A percentile compares a stretch with the other conserved stretches of the same genome.
Conservation (phyloP, 2,113 vertebrate species). For the Tautogolabrus adspersus region DNA sequence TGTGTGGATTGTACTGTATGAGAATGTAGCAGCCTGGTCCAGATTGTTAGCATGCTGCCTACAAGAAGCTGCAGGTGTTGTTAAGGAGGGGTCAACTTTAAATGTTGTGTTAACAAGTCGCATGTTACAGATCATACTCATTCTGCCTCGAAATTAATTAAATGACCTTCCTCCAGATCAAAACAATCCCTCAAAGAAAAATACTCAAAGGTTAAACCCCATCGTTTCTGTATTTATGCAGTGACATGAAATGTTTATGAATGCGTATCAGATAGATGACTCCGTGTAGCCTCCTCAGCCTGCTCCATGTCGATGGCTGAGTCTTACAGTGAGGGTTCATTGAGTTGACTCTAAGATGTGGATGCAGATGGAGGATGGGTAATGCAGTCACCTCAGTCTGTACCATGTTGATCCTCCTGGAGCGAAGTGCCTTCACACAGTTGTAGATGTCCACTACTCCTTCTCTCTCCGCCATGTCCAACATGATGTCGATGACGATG, state of each 20-base stretch:
- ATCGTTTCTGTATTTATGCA: neutral
- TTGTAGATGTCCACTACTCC: constrained; percentile 99
- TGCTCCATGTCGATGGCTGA: constrained; percentile 26
- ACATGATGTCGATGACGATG: constrained; percentile 99
- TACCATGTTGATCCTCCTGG: constrained; percentile 99
- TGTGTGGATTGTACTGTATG: no score
- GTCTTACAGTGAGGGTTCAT: constrained; percentile 17
- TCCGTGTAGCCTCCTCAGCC: constrained; percentile 34
- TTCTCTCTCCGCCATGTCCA: constrained; percentile 99
- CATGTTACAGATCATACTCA: no score
- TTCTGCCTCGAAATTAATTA: no score
- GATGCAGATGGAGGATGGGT: constrained; percentile 82
- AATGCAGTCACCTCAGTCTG: constrained; percentile 95
- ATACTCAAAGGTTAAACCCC: neutral
- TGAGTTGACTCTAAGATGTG: constrained; percentile 46
- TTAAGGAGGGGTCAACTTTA: no score
- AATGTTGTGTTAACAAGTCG: no score
- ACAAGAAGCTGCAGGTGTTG: no score
- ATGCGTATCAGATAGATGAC: constrained; percentile 1
- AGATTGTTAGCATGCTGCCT: no score
- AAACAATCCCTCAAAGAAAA: no score
- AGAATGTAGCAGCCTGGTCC: no score
- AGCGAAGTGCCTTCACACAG: constrained; percentile 97
- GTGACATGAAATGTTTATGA: constrained; percentile 37
- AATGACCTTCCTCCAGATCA: no score